Evolutionary conservation across 2,888 invertebrate genomes (phyloP), one percentile per base, ranked within the genome.

Genomic region (Halictus ligatus): DNA sequence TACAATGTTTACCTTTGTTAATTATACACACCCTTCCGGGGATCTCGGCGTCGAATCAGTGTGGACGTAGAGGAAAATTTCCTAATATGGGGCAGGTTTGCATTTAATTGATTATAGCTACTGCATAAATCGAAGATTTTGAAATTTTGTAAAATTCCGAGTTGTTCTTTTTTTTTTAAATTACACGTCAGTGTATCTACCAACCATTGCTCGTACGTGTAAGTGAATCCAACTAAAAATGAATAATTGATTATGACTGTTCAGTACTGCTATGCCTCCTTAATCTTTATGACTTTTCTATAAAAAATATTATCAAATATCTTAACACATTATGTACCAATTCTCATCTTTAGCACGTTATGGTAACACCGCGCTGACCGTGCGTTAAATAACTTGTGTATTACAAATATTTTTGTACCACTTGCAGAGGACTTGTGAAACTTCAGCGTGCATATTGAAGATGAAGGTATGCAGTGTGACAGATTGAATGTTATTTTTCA

Each of bases 1-100:
- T 46, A 25, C 64, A 46, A 72, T 54, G 54, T 50, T 75, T 15
- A 15, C 25, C 6, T 2, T 35, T 13, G n/a, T 78, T 86, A 86
- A 86, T 81, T 86, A 73, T 29, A 29, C 15, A 54, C 21, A 15
- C 18, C 29, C 25, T 35, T 58, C 67, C 8, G 18, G 46, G 50
- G 72, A 73, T 78, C 71, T 58, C 43, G 15, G 43, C 8, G 54
- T 0, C 46, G 48, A 29, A 29, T 64, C 64, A 29, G 64, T 29
- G 18, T n/a, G n/a, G 50, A 8, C 15, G 21, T 2, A 7, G 21
- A 21, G 21, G 18, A 50, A 50, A 21, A 2, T 50, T 50, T 7
- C 18, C 50, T 50, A 50, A 18, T 18, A 7, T 7, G 18, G 50
- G 2, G 18, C 35, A 18, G 18, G 18, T 50, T 18, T 15, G 21